Evolutionary conservation across 2,797 vertebrate species (phyloP).

Genomic region (Rhinophrynus dorsalis): DNA sequence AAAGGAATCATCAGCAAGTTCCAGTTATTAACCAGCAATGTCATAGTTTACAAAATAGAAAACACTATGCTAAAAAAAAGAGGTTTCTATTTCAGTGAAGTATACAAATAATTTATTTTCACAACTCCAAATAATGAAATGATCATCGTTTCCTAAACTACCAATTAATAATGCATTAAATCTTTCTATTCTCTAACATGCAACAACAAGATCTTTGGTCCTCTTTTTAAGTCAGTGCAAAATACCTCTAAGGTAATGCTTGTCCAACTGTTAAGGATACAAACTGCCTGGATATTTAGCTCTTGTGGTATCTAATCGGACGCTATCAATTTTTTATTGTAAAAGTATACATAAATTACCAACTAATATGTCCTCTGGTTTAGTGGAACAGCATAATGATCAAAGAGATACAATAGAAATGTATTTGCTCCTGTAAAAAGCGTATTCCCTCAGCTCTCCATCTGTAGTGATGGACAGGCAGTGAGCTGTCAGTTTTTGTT

Average conservation of each 20-base stretch:
- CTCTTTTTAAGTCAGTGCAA: slow-evolving; percentile 46
- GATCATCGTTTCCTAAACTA: not conserved
- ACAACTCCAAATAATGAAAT: not conserved
- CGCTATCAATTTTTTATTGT: slow-evolving; percentile 73
- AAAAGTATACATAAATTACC: slow-evolving; percentile 77
- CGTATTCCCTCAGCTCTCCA: slow-evolving; percentile 63
- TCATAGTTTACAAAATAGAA: no score
- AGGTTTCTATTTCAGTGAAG: not conserved
- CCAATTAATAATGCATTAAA: slow-evolving; percentile 35
- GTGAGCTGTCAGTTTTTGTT: slow-evolving; percentile 78
- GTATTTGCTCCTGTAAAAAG: slow-evolving; percentile 66
- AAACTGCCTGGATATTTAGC: slow-evolving; percentile 68
- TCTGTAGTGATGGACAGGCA: slow-evolving; percentile 68
- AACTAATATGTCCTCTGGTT: slow-evolving; percentile 74
- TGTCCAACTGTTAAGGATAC: slow-evolving; percentile 61
- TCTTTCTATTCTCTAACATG: slow-evolving; percentile 23
- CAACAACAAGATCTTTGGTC: slow-evolving; percentile 14
- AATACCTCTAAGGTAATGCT: slow-evolving; percentile 48
- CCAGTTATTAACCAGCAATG: no score
- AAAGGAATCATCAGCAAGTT: no score
- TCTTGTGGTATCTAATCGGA: slow-evolving; percentile 60
- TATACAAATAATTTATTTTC: not conserved
- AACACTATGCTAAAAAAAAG: not conserved
- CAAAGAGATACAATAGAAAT: slow-evolving; percentile 75
- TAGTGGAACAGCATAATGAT: slow-evolving; percentile 68